Percentiles rank a stretch among this genome's conserved stretches.
Conservation (phyloP, 2,888 invertebrate genomes). For the Zaprionus obscuricornis region DNA sequence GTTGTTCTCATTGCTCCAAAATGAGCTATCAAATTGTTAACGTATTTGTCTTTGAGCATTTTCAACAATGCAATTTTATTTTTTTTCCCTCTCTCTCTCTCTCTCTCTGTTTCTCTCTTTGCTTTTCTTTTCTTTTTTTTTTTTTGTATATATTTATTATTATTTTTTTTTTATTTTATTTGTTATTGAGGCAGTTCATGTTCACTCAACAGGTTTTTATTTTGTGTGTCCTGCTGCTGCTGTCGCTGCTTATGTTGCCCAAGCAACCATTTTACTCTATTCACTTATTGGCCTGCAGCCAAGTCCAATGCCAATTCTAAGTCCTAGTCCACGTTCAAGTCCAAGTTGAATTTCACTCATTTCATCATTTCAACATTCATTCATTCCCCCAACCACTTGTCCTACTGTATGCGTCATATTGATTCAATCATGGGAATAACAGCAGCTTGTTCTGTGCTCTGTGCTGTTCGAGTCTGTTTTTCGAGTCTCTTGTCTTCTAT, state of each 20-base stretch:
- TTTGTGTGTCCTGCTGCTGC: background rate
- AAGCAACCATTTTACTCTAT: slow-evolving; percentile 29
- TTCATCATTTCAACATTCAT: too few relatives aligned
- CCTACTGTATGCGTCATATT: slow-evolving; percentile 55
- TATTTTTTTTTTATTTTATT: too few relatives aligned
- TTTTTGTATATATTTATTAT: too few relatives aligned
- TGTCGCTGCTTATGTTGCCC: slow-evolving; percentile 19
- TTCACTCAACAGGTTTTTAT: slow-evolving; percentile 49
- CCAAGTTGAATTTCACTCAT: too few relatives aligned
- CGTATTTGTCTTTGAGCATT: slow-evolving; percentile 21
- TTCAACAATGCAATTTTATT: slow-evolving; percentile 37
- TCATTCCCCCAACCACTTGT: too few relatives aligned
- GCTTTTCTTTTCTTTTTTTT: too few relatives aligned
- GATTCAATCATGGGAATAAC: slow-evolving; percentile 68
- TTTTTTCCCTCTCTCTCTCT: too few relatives aligned
- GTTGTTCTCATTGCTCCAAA: too few relatives aligned
- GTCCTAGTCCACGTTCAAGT: background rate
- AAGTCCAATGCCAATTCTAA: too few relatives aligned
- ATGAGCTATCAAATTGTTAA: slow-evolving; percentile 11
- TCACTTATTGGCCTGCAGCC: slow-evolving; percentile 52
- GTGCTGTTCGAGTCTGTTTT: background rate
- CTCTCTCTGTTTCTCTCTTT: too few relatives aligned
- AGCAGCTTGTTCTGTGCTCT: slow-evolving; percentile 48
- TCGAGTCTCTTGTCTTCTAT: too few relatives aligned
- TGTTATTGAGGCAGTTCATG: background rate